Base-by-base conservation (phyloP, 2,888 invertebrate species). In the Pegoplata infirma region DNA sequence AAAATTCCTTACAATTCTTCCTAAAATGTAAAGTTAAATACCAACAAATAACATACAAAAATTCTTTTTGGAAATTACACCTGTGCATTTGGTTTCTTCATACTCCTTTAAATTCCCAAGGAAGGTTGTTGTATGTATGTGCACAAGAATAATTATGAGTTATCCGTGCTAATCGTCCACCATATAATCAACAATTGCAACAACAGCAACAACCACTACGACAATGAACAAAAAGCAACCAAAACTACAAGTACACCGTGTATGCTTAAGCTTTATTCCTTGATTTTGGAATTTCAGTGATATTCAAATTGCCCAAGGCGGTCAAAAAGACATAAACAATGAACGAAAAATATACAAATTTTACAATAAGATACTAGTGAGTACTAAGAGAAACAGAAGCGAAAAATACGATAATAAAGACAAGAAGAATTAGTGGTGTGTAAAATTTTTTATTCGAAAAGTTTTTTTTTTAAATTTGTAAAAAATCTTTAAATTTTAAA, bases 121-220 rank as follows among this genome's bases (percentile, higher is more conserved):
- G 40, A 17, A 44, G 53, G 53, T 5, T 4, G 53, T 5, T 4
- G 49, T 12, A 21, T 53, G 51, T 36, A 63, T n/a, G 36, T 51
- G 63, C 61, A 63, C 44, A 61, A 63, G n/a, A 72, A 63, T 79
- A 75, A 79, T 79, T 79, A 79, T 79, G 79, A 79, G 66, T 79
- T 79, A 72, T 72, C 67, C 79, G 17, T 56, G 71, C 66, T 79
- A 75, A 79, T 75, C 75, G 79, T 49, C 71, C 71, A 79, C 71
- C 79, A 71, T 75, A 79, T 75, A 79, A 79, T 76, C 80, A 76
- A 58, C 64, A 47, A 47, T 14, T 51, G 21, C 40, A 64, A 17
- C 40, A 67, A 68, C 73, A 63, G 25, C 28, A 67, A 51, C 28
- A 73, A 64, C 55, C 61, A 47, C 58, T 69, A 64, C 32, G 40